Percentiles rank a stretch among this genome's conserved stretches.
These are phyloP conservation scores for Micromys minutus DNA, from an alignment of 2,113 vertebrate species.

Conservation along the genomic window DNA sequence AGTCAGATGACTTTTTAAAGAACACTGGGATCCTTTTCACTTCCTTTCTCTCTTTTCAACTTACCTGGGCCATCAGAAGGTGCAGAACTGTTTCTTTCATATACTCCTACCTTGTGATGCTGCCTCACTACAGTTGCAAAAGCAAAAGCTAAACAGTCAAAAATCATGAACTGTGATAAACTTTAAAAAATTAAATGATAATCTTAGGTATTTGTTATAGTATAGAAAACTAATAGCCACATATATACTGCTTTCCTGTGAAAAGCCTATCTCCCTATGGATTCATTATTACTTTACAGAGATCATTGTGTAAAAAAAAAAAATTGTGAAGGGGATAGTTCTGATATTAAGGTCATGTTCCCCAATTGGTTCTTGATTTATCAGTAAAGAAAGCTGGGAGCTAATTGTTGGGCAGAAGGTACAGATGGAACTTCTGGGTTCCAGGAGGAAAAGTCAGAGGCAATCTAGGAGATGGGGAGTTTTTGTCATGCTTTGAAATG, in stretches of 20 bases:
- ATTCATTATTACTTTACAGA: conserved; percentile 27
- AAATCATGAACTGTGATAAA: background rate
- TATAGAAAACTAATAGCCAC: background rate
- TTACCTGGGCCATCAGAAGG: background rate
- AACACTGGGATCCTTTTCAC: background rate
- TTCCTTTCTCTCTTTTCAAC: background rate
- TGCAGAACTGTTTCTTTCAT: background rate
- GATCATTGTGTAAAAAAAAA: too few species aligned
- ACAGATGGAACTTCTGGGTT: too few species aligned
- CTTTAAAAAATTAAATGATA: background rate
- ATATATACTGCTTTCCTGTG: background rate
- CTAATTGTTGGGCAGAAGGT: too few species aligned
- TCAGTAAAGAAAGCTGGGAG: too few species aligned
- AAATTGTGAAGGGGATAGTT: too few species aligned
- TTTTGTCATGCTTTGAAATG: too few species aligned
- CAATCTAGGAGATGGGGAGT: too few species aligned
- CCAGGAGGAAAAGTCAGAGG: too few species aligned
- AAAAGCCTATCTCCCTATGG: background rate
- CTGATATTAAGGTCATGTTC: too few species aligned
- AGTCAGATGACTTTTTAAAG: background rate
- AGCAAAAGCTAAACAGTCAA: background rate
- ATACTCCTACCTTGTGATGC: background rate
- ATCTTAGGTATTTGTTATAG: background rate
- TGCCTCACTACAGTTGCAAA: background rate
- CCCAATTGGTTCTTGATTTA: too few species aligned